Evolutionary conservation across 2,113 vertebrate genomes (phyloP).

Genomic region (Lucifuga dentata): DNA sequence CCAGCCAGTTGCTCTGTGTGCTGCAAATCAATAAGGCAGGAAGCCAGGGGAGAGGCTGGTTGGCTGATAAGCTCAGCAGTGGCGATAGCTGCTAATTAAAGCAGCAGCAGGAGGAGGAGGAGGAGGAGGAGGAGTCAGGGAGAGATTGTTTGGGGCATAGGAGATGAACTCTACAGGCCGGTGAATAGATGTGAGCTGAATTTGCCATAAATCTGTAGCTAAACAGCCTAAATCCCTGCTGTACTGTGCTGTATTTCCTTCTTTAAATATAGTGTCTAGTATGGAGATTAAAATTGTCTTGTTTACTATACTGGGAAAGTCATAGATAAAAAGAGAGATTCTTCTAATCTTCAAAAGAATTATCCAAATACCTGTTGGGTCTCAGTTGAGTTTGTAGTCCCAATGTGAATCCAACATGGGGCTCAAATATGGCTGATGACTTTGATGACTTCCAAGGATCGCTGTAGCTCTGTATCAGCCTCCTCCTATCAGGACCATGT

Average conservation of each 20-base stretch:
- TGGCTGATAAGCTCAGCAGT: constrained; percentile 28
- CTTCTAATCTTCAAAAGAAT: constrained; percentile 29
- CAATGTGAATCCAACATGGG: constrained; percentile 20
- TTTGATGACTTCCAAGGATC: constrained; percentile 11
- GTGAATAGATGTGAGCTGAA: constrained; percentile 40
- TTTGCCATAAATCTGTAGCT: constrained; percentile 34
- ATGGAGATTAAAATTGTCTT: too few species aligned
- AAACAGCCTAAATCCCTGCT: too few species aligned
- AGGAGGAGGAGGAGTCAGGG: constrained; percentile 41
- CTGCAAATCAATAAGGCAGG: constrained; percentile 65
- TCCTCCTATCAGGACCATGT: constrained; percentile 18
- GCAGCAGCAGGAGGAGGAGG: too few species aligned
- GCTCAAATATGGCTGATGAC: too few species aligned
- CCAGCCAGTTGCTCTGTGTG: constrained; percentile 40
- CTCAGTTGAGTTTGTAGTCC: constrained; percentile 32
- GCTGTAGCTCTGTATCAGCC: constrained; percentile 40
- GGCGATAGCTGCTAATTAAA: constrained; percentile 68
- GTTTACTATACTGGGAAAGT: too few species aligned
- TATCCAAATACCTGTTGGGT: constrained; percentile 43
- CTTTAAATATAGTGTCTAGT: too few species aligned
- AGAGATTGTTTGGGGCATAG: constrained; percentile 2
- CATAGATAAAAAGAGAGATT: constrained; percentile 33
- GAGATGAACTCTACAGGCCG: constrained; percentile 26
- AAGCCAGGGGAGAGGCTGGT: constrained; percentile 50
- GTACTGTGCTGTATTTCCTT: too few species aligned